A percentile compares a stretch with the other conserved stretches of the same genome.
phyloP scores from a whole-genome alignment of 2,888 invertebrate genomes.

The Eristalis pertinax region DNA sequence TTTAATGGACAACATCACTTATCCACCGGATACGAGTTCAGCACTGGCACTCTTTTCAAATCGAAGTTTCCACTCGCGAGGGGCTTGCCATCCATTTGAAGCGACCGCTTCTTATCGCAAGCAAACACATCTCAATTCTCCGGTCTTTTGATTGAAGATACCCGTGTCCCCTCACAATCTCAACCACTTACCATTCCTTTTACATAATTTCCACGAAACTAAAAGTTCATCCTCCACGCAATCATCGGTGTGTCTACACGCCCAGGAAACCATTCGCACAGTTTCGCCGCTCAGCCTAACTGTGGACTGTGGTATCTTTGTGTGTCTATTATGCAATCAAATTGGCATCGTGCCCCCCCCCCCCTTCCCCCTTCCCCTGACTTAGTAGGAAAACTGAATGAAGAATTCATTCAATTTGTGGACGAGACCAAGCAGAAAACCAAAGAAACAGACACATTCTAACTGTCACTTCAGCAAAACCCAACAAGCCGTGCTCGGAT shows the following conservation, averaged over 20 bases:
- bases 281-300: conserved; percentile 47
- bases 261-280: conserved; percentile 11
- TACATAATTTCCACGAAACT: conserved; percentile 57
- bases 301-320: conserved; percentile 25
- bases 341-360: conserved; percentile 13
- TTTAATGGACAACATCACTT: too few species aligned
- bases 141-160: not conserved
- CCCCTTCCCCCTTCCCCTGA: not conserved
- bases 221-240: conserved; percentile 57
- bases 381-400: not conserved
- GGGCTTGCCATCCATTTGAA: not conserved
- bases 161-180: conserved; percentile 4
- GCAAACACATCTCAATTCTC: not conserved
- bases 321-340: conserved; percentile 53
- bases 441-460: conserved; percentile 50
- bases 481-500: conserved; percentile 63
- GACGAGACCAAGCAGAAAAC: conserved; percentile 64
- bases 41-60: too few species aligned
- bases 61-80: not conserved
- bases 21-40: too few species aligned
- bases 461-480: conserved; percentile 66
- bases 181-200: conserved; percentile 13
- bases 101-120: not conserved
- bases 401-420: conserved; percentile 65
- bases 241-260: not conserved